A percentile compares a stretch with the other conserved stretches of the same genome.
Conservation (phyloP, 2,113 vertebrate genomes). For the Paralichthys olivaceus region DNA sequence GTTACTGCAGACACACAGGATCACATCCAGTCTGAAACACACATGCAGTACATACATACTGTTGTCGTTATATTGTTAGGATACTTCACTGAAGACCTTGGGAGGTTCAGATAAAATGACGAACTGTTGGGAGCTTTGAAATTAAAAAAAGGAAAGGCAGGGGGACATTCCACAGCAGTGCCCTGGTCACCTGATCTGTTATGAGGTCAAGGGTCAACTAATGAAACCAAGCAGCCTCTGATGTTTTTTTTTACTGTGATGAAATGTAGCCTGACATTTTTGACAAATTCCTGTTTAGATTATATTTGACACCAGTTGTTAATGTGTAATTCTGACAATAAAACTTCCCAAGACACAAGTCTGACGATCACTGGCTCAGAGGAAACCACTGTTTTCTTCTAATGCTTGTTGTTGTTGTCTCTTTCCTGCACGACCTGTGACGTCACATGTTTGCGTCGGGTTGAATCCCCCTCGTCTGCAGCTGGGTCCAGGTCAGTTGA, state of each 20-base stretch:
- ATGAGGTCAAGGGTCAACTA: slow-evolving; percentile 72
- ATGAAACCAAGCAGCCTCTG: slow-evolving; percentile 65
- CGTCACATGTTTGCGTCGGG: neutral
- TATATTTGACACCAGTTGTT: too few species aligned
- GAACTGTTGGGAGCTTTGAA: slow-evolving; percentile 59
- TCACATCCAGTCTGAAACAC: neutral
- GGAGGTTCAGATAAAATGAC: slow-evolving; percentile 39
- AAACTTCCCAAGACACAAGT: too few species aligned
- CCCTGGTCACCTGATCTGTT: slow-evolving; percentile 75
- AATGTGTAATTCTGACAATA: too few species aligned
- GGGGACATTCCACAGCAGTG: slow-evolving; percentile 72
- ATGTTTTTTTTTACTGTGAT: slow-evolving; percentile 31
- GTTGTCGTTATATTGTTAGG: too few species aligned
- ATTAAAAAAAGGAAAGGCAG: slow-evolving; percentile 72
- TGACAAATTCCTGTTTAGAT: too few species aligned
- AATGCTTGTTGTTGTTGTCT: neutral
- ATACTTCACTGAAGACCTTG: neutral
- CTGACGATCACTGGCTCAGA: too few species aligned
- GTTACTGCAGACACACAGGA: slow-evolving; percentile 34
- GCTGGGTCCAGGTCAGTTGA: slow-evolving; percentile 21
- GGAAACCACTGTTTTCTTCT: neutral
- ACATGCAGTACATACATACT: slow-evolving; percentile 30
- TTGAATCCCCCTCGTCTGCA: slow-evolving; percentile 10
- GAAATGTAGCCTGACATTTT: slow-evolving; percentile 24
- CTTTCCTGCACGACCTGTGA: neutral